phyloP scores from a whole-genome alignment of 2,113 vertebrate species.

The Spheniscus mendiculus region DNA sequence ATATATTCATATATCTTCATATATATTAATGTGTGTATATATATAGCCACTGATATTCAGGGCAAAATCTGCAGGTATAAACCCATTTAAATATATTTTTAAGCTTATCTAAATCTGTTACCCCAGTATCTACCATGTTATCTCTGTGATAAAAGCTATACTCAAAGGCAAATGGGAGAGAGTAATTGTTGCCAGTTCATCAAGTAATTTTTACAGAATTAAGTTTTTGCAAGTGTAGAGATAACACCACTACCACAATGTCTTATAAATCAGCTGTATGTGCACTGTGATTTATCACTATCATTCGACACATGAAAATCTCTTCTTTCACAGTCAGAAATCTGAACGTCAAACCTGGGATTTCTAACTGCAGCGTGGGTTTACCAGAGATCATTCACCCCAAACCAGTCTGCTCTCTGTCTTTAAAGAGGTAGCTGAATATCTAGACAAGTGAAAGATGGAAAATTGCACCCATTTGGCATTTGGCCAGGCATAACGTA shows the following conservation, averaged over 20 bases:
- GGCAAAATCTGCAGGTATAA: not conserved
- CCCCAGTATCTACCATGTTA: not conserved
- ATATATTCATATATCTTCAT: not conserved
- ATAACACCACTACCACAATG: not conserved
- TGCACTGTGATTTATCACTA: not conserved
- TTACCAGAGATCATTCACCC: not conserved
- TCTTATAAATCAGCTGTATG: not conserved
- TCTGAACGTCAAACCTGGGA: not conserved
- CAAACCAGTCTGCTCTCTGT: not conserved
- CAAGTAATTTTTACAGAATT: not conserved
- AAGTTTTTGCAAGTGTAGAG: not conserved
- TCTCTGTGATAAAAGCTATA: not conserved
- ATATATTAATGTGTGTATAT: not conserved
- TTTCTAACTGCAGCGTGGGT: not conserved
- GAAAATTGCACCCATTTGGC: not conserved
- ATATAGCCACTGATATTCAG: not conserved
- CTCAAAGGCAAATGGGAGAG: not conserved
- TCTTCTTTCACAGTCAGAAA: not conserved
- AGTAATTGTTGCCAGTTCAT: not conserved
- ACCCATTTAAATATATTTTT: not conserved
- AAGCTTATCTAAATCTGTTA: not conserved
- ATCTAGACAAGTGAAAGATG: not conserved
- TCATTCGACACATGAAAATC: rapidly evolving
- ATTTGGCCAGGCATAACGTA: not conserved
- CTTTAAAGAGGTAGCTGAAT: not conserved